phyloP scores from a whole-genome alignment of 2,888 invertebrate genomes.

The Catocala sponsa region DNA sequence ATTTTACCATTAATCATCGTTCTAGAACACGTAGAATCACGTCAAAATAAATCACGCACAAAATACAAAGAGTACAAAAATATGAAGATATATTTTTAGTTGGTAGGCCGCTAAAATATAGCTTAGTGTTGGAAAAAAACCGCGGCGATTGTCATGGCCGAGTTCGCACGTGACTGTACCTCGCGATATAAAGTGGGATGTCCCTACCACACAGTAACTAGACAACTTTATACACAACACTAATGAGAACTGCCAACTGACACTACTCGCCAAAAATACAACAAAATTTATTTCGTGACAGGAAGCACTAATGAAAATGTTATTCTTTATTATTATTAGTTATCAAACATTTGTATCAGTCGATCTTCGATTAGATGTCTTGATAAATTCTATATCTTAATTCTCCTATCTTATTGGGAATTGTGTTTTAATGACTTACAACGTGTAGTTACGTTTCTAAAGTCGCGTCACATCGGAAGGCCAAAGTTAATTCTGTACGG shows the following conservation, averaged over 20 bases:
- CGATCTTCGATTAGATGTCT: no score
- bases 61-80: slow-evolving; percentile 20
- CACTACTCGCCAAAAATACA: slow-evolving; percentile 1
- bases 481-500: slow-evolving; percentile 69
- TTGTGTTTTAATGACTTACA: background rate
- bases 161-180: slow-evolving; percentile 58
- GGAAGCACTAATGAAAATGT: slow-evolving; percentile 1
- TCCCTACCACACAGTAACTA: slow-evolving; percentile 23
- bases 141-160: slow-evolving; percentile 53
- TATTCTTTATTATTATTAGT: no score
- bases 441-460: slow-evolving; percentile 4
- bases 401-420: background rate
- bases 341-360: no score
- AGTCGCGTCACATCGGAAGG: slow-evolving; percentile 59
- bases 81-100: slow-evolving; percentile 35
- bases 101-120: slow-evolving; percentile 37
- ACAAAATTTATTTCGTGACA: slow-evolving; percentile 1
- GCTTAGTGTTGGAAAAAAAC: slow-evolving; percentile 50
- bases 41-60: slow-evolving; percentile 9
- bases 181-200: slow-evolving; percentile 51
- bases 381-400: no score
- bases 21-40: slow-evolving; percentile 9
- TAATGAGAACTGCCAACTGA: slow-evolving; percentile 17
- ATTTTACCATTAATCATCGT: no score
- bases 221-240: slow-evolving; percentile 12